Evolutionary conservation across 1,140 invertebrate species (phyloP), one percentile per base, ranked within the genome.

Genomic region (Tribolium castaneum): DNA sequence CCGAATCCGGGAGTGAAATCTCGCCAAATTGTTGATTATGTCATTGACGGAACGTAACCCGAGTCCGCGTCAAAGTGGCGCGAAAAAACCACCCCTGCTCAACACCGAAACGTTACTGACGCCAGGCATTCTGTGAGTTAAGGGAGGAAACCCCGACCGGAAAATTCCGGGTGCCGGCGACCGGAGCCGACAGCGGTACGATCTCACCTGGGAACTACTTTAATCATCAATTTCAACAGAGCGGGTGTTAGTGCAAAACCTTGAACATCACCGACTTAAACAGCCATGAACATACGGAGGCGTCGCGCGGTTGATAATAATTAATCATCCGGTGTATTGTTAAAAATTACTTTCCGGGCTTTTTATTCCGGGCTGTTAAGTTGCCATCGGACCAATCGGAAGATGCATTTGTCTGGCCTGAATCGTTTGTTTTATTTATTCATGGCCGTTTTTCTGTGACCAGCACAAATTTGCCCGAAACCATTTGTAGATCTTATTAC

Each of bases 221-320:
- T 73, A 52, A 73, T 73, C 71, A 73, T 73, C 71, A 73, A 73
- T 73, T 73, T 73, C 39, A 72, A 39, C 16, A 22, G 71, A 72
- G 71, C 25, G 22, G 52, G 56, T 13, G 49, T 35, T 66, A 66
- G 14, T 35, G 59, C 34, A 35, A 66, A 66, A 66, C 25, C 59
- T 66, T 59, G 19, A 59, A 19, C 54, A 59, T 59, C 54, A 59
- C 54, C 54, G 9, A 59, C 54, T 59, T 19, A 59, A 59, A 59
- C 54, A 59, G 54, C 54, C 14, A 25, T 59, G 19, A 59, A 59
- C 54, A 59, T 59, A 59, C 54, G 54, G 54, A 59, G 16, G 19
- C 19, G 54, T 59, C 54, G 19, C 51, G 51, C 51, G 51, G 13
- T 59, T 59, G 14, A 59, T 59, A 13, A 30, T 59, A 59, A 59